A percentile compares a stretch with the other conserved stretches of the same genome.
These are phyloP conservation scores for Caenorhabditis tropicalis DNA, from an alignment of 1,140 invertebrate species.

Conservation along the genomic window DNA sequence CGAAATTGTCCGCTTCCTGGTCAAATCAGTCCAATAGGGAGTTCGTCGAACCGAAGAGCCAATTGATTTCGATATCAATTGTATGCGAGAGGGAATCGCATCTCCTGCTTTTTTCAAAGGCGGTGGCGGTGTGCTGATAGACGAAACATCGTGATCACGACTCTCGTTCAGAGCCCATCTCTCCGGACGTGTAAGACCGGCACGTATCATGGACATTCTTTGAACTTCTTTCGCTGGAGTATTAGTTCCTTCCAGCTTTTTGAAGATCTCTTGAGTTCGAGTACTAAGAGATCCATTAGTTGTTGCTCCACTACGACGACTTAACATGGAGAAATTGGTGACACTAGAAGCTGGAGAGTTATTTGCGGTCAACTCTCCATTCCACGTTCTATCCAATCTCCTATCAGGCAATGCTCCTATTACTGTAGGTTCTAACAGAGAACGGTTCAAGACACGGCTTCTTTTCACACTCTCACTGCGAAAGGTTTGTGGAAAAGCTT, in stretches of 20 bases:
- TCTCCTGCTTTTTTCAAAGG: conserved; percentile 29
- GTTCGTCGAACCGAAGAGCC: not conserved
- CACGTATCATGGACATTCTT: conserved; percentile 40
- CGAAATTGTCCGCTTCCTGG: not conserved
- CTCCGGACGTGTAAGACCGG: not conserved
- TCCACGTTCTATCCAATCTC: conserved; percentile 16
- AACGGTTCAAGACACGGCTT: not conserved
- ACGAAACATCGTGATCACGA: not conserved
- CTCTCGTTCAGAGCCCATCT: not conserved
- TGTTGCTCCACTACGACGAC: conserved; percentile 28
- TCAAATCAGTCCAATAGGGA: conserved; percentile 22
- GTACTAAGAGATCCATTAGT: conserved; percentile 41
- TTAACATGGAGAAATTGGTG: conserved; percentile 24
- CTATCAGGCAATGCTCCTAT: not conserved
- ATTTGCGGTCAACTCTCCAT: not conserved
- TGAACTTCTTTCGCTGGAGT: conserved; percentile 49
- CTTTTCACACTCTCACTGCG: conserved; percentile 11
- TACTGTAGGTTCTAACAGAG: not conserved
- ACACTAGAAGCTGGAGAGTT: conserved; percentile 3
- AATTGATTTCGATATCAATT: conserved; percentile 12
- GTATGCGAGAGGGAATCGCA: conserved; percentile 23
- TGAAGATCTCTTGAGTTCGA: conserved; percentile 36
- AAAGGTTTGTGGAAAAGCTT: not conserved
- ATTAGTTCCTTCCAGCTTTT: conserved; percentile 13
- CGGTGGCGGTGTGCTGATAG: not conserved